Evolutionary conservation across 2,888 invertebrate species (phyloP).

Genomic region (Thymelicus sylvestris): DNA sequence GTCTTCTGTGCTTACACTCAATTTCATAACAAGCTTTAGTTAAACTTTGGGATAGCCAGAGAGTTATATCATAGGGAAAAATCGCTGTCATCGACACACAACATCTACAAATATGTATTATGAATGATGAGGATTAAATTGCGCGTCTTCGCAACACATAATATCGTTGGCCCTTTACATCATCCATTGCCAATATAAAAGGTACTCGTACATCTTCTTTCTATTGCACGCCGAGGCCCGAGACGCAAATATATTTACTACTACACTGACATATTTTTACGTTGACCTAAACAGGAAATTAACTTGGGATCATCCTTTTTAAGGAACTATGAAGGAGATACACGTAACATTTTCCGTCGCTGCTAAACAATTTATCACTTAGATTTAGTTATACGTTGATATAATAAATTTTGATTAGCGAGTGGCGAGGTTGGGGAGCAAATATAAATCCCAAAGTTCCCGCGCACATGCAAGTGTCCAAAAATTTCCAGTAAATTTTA

Average conservation of each 20-base stretch:
- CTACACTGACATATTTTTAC: not conserved
- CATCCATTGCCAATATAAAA: conserved; percentile 4
- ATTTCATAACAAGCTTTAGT: too few species aligned
- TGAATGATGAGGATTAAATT: conserved; percentile 15
- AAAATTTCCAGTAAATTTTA: not conserved
- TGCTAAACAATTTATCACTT: conserved; percentile 19
- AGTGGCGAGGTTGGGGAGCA: not conserved
- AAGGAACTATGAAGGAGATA: conserved; percentile 20
- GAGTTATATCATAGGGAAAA: too few species aligned
- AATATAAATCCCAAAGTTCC: conserved; percentile 10
- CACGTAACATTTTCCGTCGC: not conserved
- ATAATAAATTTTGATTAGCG: conserved; percentile 31
- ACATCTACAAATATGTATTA: not conserved
- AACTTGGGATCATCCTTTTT: conserved; percentile 5
- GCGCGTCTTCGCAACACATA: conserved; percentile 1
- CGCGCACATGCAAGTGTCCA: not conserved
- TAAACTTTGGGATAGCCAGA: too few species aligned
- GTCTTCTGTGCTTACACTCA: too few species aligned
- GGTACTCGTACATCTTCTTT: not conserved
- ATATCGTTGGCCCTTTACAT: conserved; percentile 6
- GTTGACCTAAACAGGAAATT: conserved; percentile 11
- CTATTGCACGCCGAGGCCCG: not conserved
- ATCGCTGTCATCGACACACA: not conserved
- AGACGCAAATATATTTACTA: conserved; percentile 5
- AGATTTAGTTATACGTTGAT: conserved; percentile 18